These are phyloP conservation scores for Urechis unicinctus DNA, from an alignment of 2,888 invertebrate genomes.

Conservation along the genomic window DNA sequence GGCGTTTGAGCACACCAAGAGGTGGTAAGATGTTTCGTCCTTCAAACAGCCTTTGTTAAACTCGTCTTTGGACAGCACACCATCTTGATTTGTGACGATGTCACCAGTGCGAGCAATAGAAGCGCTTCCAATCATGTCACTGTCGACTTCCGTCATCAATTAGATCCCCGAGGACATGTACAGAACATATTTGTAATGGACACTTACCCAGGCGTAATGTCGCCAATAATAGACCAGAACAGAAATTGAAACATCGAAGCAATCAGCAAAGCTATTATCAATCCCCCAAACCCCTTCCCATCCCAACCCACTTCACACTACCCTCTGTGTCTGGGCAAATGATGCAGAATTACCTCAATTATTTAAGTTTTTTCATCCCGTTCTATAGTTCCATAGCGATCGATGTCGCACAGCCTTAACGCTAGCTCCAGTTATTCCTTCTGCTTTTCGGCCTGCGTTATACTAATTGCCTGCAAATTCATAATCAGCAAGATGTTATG, in stretches of 20 bases:
- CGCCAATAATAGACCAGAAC: too few relatives aligned
- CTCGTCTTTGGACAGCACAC: slow-evolving; percentile 92
- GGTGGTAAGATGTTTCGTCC: slow-evolving; percentile 71
- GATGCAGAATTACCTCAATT: slow-evolving; percentile 84
- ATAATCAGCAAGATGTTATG: too few relatives aligned
- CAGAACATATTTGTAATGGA: background rate
- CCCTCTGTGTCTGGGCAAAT: too few relatives aligned
- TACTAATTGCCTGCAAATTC: slow-evolving; percentile 90
- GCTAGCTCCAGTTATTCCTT: slow-evolving; percentile 99
- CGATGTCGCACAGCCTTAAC: slow-evolving; percentile 97
- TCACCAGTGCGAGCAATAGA: slow-evolving; percentile 94
- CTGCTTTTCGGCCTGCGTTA: slow-evolving; percentile 93
- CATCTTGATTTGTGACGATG: slow-evolving; percentile 96
- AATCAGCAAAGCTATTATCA: too few relatives aligned
- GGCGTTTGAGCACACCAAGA: slow-evolving; percentile 23
- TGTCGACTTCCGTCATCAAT: slow-evolving; percentile 84
- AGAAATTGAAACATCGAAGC: too few relatives aligned
- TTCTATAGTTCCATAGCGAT: slow-evolving; percentile 95
- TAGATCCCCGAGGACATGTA: slow-evolving; percentile 77
- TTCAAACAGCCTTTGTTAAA: slow-evolving; percentile 92
- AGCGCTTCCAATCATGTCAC: slow-evolving; percentile 78
- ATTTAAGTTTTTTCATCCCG: slow-evolving; percentile 99
- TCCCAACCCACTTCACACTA: too few relatives aligned
- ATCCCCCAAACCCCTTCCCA: too few relatives aligned
- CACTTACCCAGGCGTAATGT: too few relatives aligned